Evolutionary conservation across 2,888 invertebrate genomes (phyloP), one percentile per base, ranked within the genome.

Genomic region (Drosophila borborema): DNA sequence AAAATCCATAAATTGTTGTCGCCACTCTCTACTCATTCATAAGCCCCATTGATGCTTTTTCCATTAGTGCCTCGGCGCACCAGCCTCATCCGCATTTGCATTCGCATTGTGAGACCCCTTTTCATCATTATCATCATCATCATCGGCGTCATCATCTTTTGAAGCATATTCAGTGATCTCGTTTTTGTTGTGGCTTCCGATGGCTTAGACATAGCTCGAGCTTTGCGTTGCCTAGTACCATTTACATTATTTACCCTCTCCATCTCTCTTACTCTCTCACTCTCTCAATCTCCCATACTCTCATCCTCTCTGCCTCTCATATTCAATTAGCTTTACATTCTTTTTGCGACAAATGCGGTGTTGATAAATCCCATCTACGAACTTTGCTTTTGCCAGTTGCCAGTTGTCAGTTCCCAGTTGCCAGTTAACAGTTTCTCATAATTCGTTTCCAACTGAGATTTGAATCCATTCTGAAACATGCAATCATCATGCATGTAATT

Each of bases 21-120:
- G 64, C 81, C 83, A 72, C 43, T 81, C 63, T 70, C 69, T 64
- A 65, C 74, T 73, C 71, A 81, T 86, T 82, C 69, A 68, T 86
- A 86, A 86, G 87, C 86, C 79, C 89, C 79, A 77, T 86, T 89
- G 89, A 89, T 86, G 81, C 89, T 64, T 82, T 86, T 86, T 89
- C 87, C 89, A 86, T 89, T 86, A 86, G 82, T 82, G 82, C 34
- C 54, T 70, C 41, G 23, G 54, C 58, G 55, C 45, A 60, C 40
- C 59, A 45, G 49, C 45, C 51, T 49, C 49, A 64, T 36, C 45
- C 59, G 28, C 55, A 58, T 48, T 49, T 53, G 40, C 71, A 40
- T 38, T 23, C 62, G 20, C 55, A 58, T 58, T 58, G 58, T 58
- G 58, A 34, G 45, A 38, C 18, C 40, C 53, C 41, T 40, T 46